These are phyloP conservation scores for Glareola pratincola DNA, from an alignment of 2,113 vertebrate genomes.

Conservation along the genomic window DNA sequence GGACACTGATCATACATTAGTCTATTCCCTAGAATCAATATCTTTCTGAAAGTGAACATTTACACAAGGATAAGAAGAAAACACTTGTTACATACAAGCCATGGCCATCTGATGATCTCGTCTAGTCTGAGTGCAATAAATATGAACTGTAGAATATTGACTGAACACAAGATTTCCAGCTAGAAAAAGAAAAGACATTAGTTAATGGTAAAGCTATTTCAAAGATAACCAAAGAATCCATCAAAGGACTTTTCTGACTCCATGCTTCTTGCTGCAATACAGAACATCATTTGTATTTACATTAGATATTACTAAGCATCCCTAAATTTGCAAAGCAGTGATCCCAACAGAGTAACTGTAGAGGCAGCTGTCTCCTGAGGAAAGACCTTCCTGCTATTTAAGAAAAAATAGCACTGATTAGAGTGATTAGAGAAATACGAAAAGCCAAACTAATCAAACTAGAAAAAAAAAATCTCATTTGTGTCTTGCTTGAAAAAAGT, in stretches of 20 bases:
- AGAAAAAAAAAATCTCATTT: not conserved
- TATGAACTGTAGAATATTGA: slow-evolving; percentile 99
- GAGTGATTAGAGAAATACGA: not conserved
- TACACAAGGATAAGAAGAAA: slow-evolving; percentile 12
- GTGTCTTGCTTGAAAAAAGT: not conserved
- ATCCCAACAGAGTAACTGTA: not conserved
- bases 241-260: not conserved
- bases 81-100: slow-evolving; percentile 88
- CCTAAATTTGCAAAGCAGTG: not conserved
- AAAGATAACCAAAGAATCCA: not conserved
- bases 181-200: slow-evolving; percentile 63
- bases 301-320: not conserved
- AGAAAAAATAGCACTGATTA: not conserved
- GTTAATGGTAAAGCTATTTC: not conserved
- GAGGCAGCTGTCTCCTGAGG: not conserved
- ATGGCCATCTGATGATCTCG: slow-evolving; percentile 94
- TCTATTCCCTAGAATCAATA: not conserved
- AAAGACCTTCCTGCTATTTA: not conserved
- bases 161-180: slow-evolving; percentile 98
- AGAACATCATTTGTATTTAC: not conserved
- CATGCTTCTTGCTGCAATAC: not conserved
- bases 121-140: slow-evolving; percentile 97
- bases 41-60: not conserved
- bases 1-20: not conserved
- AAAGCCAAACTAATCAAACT: not conserved